Conservation (phyloP, 2,113 vertebrate genomes). For the Todiramphus chloris region DNA sequence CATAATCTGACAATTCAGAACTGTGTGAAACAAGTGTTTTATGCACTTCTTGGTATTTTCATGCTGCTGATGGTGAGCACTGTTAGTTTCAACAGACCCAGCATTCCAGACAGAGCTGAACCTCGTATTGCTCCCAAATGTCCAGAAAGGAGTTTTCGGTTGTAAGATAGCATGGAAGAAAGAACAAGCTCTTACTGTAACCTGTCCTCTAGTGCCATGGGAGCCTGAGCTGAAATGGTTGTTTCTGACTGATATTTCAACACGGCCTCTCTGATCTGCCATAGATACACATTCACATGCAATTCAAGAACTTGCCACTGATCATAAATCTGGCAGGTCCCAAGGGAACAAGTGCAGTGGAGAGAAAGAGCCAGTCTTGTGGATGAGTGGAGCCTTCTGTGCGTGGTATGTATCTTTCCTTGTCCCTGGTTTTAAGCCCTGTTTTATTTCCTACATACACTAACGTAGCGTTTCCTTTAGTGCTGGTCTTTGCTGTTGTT, state of each 20-base stretch:
- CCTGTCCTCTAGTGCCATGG: background rate
- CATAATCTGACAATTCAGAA: background rate
- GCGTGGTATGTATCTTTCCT: background rate
- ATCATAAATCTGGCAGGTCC: background rate
- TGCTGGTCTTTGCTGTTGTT: background rate
- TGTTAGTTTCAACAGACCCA: background rate
- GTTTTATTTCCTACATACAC: background rate
- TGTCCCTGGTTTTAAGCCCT: background rate
- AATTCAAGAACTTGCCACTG: background rate
- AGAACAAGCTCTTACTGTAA: background rate
- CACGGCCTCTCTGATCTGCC: background rate
- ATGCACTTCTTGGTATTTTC: background rate
- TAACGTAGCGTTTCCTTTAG: fast-evolving
- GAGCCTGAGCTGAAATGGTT: background rate
- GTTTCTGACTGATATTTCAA: background rate
- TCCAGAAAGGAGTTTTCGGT: background rate
- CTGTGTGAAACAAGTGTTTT: background rate
- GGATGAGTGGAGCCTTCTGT: background rate
- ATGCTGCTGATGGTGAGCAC: background rate
- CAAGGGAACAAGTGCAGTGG: background rate
- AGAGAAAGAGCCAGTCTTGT: background rate
- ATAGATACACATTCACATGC: background rate
- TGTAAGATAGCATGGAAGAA: background rate
- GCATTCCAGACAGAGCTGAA: no score
- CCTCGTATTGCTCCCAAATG: background rate